Base-by-base conservation (phyloP, 2,113 vertebrate genomes). In the Archocentrus centrarchus region DNA sequence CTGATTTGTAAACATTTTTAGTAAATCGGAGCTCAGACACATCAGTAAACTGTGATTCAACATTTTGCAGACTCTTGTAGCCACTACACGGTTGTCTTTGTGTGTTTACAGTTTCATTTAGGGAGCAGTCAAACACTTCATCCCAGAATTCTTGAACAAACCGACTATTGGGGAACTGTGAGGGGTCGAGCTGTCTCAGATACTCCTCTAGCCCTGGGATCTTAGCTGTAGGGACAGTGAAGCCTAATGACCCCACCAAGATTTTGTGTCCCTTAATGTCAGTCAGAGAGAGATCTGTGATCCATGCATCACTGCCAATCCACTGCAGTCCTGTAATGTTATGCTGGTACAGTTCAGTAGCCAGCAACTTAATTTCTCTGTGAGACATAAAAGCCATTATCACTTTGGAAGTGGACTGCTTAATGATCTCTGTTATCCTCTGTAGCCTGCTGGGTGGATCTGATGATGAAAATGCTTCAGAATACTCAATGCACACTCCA, bases 241-340 rank as follows among this genome's bases (percentile, higher is more conserved):
- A 96, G 10, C 96, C 96, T 1, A 96, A 73, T 1, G 96, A 94
- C 11, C 96, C 96, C 41, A 88, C 70, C 3, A 96, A 90, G 77
- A 92, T 35, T 30, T 75, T 60, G 75, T 93, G 79, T 10, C 92
- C 94, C 37, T 90, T 81, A 11, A 75, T 91, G 47, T 93, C 92
- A 57, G 86, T 81, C 7, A 97, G 89, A 6, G 95, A 96, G 39
- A 88, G 79, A 84, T 95, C 96, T 50, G 95, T 96, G 85, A 96
- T 95, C 96, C 96, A 97, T 47, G 96, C 95, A 6, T 97, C 96
- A 53, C 96, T 97, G 62, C 95, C 96, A 2, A 96, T 88, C 93
- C 93, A 96, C 86, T 96, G 96, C 66, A 95, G 80, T 5, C 94
- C 95, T 61, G 92, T 95, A 24, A 96, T 83, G 44, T 95, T 96